Evolutionary conservation across 2,888 invertebrate species (phyloP), one percentile per base, ranked within the genome.

Genomic region (Steinernema carpocapsae): DNA sequence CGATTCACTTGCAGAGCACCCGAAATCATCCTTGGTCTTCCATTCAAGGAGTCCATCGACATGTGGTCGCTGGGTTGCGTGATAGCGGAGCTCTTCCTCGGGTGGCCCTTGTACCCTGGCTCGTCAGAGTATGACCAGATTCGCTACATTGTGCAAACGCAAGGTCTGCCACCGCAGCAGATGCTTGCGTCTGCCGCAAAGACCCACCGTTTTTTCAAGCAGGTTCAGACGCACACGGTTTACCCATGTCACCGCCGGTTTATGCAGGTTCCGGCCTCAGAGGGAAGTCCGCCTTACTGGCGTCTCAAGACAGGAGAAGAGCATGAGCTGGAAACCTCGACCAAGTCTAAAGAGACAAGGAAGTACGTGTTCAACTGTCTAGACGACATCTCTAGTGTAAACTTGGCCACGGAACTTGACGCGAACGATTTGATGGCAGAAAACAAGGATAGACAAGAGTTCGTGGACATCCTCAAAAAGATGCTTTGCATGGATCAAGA

Each of bases 31-130:
- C 91, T 96, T 86, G 99, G 99, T 26, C 91, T 99, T 85, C 97
- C 97, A 78, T 99, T 99, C 90, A 96, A 96, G 90, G 99, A 99
- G 89, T 95, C 97, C 17, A 99, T 99, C 86, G 99, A 99, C 90
- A 99, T 99, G 97, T 99, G 99, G 99, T 97, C 97, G 6, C 90
- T 99, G 82, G 99, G 99, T 76, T 99, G 99, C 90, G 99, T 99
- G 79, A 97, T 99, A 70, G 99, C 99, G 1, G 99, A 99, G 89
- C 91, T 99, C 82, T 99, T 99, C 90, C 91, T 99, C 59, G 99
- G 99, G 79, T 99, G 99, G 99, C 99, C 99, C 19, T 91, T 99
- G 46, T 99, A 99, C 90, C 99, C 99, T 0, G 99, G 99, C 80
- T 94, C 95, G 72, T 97, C 97, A 22, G 99, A 99, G 90, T 99